phyloP scores from a whole-genome alignment of 2,888 invertebrate genomes.

The Limnephilus lunatus region DNA sequence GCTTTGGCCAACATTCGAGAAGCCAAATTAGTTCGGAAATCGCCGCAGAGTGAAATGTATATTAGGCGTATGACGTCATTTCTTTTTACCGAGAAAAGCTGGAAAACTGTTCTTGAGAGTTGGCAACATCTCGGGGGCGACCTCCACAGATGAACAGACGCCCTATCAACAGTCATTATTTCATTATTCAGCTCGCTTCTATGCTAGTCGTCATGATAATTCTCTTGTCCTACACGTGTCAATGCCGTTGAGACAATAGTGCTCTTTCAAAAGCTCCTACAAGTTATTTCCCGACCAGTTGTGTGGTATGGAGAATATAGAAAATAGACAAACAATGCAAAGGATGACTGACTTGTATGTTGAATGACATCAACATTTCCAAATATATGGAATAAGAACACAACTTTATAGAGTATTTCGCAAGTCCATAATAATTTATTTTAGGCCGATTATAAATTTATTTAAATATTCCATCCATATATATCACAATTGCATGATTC shows the following conservation, averaged over 20 bases:
- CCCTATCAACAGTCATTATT: background rate
- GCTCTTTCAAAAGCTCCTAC: background rate
- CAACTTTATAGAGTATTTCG: too few relatives aligned
- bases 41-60: background rate
- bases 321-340: too few relatives aligned
- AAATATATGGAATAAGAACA: too few relatives aligned
- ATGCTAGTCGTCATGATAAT: slow-evolving; percentile 46
- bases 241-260: background rate
- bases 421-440: too few relatives aligned
- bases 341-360: too few relatives aligned
- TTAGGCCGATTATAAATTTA: too few relatives aligned
- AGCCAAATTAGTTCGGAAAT: slow-evolving; percentile 2
- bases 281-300: background rate
- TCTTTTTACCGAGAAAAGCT: background rate
- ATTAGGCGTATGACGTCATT: background rate
- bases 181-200: slow-evolving; percentile 28
- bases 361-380: too few relatives aligned
- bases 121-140: slow-evolving; percentile 43
- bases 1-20: slow-evolving; percentile 2
- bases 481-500: too few relatives aligned
- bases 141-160: slow-evolving; percentile 37
- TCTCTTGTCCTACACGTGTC: background rate
- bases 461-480: too few relatives aligned
- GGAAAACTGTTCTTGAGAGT: slow-evolving; percentile 16
- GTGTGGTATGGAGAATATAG: too few relatives aligned